Evolutionary conservation across 2,888 invertebrate species (phyloP).

Genomic region (Amphipoea oculea): DNA sequence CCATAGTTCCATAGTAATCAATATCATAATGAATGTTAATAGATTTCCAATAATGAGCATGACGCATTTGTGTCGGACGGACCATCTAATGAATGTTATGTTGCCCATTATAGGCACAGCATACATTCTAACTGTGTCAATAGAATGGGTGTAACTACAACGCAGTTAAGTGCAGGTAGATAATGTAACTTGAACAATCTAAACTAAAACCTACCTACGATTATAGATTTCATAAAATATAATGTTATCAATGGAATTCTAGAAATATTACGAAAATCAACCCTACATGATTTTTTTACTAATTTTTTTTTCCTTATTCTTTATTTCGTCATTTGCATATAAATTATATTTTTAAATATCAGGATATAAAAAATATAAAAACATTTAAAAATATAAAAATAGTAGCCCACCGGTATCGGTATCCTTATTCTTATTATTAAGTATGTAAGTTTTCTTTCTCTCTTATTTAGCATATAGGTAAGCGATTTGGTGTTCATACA

Average conservation of each 20-base stretch:
- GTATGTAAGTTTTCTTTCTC: neutral
- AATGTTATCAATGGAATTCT: neutral
- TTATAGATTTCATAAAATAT: neutral
- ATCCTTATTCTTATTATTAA: too few relatives aligned
- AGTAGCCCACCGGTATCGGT: neutral
- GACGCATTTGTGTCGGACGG: constrained; percentile 52
- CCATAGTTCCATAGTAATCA: constrained; percentile 5
- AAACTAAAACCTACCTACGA: neutral
- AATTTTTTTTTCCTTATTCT: too few relatives aligned
- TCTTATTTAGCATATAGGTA: neutral
- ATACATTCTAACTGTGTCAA: constrained; percentile 63
- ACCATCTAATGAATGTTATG: constrained; percentile 59
- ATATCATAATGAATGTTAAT: constrained; percentile 49
- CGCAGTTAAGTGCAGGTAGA: constrained; percentile 55
- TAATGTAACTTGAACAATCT: constrained; percentile 36
- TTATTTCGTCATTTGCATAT: too few relatives aligned
- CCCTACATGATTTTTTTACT: neutral
- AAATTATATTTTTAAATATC: too few relatives aligned
- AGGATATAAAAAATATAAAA: too few relatives aligned
- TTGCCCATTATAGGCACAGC: constrained; percentile 53
- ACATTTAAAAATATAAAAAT: too few relatives aligned
- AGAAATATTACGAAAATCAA: neutral
- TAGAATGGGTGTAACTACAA: constrained; percentile 55
- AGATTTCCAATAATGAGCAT: constrained; percentile 58
- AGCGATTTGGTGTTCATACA: too few relatives aligned